These are phyloP conservation scores for Drosophila erecta DNA, from an alignment of 1,140 invertebrate species.

Conservation along the genomic window DNA sequence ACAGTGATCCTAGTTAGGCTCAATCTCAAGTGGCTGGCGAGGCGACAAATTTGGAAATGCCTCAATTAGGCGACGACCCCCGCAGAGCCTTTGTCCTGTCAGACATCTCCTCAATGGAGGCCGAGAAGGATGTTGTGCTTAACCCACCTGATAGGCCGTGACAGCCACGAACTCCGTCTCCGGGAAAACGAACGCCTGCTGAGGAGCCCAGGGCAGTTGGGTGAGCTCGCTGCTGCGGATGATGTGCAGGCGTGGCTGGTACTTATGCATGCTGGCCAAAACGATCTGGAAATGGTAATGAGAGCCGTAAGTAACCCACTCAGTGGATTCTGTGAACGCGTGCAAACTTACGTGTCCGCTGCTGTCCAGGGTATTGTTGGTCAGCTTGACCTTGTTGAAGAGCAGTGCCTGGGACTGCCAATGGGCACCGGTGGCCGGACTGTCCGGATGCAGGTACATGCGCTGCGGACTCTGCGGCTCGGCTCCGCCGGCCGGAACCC, in stretches of 20 bases:
- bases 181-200: conserved; percentile 89
- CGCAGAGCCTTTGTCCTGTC: conserved; percentile 35
- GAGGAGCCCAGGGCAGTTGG: conserved; percentile 88
- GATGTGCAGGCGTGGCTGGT: conserved; percentile 93
- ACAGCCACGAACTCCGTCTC: conserved; percentile 96
- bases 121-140: neutral
- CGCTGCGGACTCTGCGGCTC: conserved; percentile 91
- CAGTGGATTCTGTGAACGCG: neutral
- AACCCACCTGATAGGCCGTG: conserved; percentile 94
- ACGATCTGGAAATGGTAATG: conserved; percentile 89
- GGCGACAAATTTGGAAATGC: conserved; percentile 53
- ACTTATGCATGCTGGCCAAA: conserved; percentile 97
- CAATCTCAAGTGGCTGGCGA: conserved; percentile 46
- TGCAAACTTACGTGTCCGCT: conserved; percentile 91
- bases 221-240: conserved; percentile 89
- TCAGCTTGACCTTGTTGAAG: conserved; percentile 95
- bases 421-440: conserved; percentile 91
- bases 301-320: conserved; percentile 12
- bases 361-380: conserved; percentile 94
- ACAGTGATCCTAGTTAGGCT: conserved; percentile 1
- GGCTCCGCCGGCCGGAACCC: conserved; percentile 94
- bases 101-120: conserved; percentile 36
- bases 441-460: conserved; percentile 94
- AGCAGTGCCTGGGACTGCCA: conserved; percentile 94
- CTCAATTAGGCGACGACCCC: conserved; percentile 51